These are phyloP conservation scores for Trichogramma dendrolimi DNA, from an alignment of 2,888 invertebrate genomes.

Conservation along the genomic window DNA sequence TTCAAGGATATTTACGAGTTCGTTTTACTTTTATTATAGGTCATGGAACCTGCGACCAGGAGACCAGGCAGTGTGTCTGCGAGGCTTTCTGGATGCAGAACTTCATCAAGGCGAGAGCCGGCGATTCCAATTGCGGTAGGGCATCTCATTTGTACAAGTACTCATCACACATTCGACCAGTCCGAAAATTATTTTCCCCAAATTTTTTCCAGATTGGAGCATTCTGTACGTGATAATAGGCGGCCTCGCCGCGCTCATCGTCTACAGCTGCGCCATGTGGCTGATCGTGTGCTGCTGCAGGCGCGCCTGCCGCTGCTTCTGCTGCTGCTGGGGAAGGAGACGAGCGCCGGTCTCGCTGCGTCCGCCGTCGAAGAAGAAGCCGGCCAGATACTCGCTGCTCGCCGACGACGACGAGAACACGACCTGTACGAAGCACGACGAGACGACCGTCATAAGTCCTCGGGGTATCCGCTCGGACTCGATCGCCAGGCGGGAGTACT, in stretches of 20 bases:
- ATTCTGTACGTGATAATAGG: constrained; percentile 83
- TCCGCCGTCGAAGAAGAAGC: constrained; percentile 54
- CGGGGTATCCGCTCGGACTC: too few relatives aligned
- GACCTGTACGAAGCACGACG: constrained; percentile 52
- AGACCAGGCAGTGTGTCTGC: constrained; percentile 79
- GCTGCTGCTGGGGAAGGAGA: too few relatives aligned
- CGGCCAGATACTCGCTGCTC: constrained; percentile 69
- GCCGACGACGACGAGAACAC: constrained; percentile 66
- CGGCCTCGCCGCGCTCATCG: not conserved
- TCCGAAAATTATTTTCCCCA: constrained; percentile 39
- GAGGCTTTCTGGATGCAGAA: constrained; percentile 97
- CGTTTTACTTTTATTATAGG: constrained; percentile 41
- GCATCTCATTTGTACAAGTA: constrained; percentile 19
- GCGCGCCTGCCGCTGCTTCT: too few relatives aligned
- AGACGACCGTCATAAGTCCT: too few relatives aligned
- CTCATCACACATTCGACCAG: constrained; percentile 44
- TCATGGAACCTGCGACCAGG: constrained; percentile 84
- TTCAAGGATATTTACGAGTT: not conserved
- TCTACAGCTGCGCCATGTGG: too few relatives aligned
- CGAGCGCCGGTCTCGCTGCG: too few relatives aligned
- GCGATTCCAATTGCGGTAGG: constrained; percentile 78
- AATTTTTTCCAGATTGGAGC: constrained; percentile 69
- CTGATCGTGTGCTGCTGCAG: too few relatives aligned
- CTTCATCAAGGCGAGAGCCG: constrained; percentile 62
- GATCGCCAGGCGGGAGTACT: too few relatives aligned